phyloP scores from a whole-genome alignment of 2,797 vertebrate species.

The Spea hammondii region DNA sequence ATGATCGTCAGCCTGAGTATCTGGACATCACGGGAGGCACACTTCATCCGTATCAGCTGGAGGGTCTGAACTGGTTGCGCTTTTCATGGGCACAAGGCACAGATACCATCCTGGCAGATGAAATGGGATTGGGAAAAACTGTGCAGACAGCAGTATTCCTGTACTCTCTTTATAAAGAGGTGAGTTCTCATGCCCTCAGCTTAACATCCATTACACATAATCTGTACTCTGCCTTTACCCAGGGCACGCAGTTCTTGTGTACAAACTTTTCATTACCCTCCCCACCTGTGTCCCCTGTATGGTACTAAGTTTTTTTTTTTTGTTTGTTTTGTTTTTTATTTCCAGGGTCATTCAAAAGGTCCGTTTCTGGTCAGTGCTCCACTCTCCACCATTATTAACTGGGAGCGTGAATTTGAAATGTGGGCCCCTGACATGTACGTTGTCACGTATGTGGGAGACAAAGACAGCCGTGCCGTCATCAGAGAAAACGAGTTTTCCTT shows the following conservation, averaged over 20 bases:
- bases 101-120: conserved; percentile 95
- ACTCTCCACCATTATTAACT: conserved; percentile 97
- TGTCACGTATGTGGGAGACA: conserved; percentile 94
- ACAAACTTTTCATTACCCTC: neutral
- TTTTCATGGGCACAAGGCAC: conserved; percentile 99
- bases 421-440: conserved; percentile 99
- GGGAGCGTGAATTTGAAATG: conserved; percentile 98
- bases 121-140: conserved; percentile 98
- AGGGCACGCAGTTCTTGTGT: neutral
- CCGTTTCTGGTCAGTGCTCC: conserved; percentile 96
- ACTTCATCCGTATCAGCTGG: conserved; percentile 94
- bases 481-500: conserved; percentile 97
- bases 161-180: conserved; percentile 97
- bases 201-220: too few relatives aligned
- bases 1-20: conserved; percentile 92
- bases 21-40: conserved; percentile 90
- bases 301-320: too few relatives aligned
- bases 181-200: conserved; percentile 55
- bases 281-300: neutral
- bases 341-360: conserved; percentile 96
- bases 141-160: conserved; percentile 97
- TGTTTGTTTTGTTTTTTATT: neutral
- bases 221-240: too few relatives aligned
- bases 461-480: conserved; percentile 96
- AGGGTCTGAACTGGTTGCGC: conserved; percentile 95